Base-by-base conservation (phyloP, 2,113 vertebrate species). In the Nicator chloris region DNA sequence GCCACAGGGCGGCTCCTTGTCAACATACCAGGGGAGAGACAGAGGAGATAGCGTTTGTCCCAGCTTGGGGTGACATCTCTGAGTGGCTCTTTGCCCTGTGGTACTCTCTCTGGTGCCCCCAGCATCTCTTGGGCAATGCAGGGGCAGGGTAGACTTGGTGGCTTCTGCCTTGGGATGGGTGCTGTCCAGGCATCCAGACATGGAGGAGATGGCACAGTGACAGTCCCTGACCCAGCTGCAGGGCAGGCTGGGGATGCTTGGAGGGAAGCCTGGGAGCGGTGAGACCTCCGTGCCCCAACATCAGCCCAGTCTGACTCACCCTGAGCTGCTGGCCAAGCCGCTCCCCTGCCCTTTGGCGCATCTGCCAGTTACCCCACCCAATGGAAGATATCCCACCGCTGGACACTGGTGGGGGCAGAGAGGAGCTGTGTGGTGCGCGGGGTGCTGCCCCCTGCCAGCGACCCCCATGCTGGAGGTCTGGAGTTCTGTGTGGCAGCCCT, bases 231-330 rank as follows among this genome's bases (percentile, higher is more conserved):
- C 28, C 27, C 45, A 72, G 80, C 77, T 86, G 68, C 0, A 5
- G 54, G 65, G 51, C 0, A 3, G 57, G 66, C 39, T 10, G 9
- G 37, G 76, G 77, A 92, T 96, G 71, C 77, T 82, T 6, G 2
- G 77, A 88, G 69, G 30, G 35, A 86, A 90, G 95, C 86, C 70
- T 93, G 96, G 92, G 90, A 92, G 78, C 4, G 0, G 49, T 20
- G 19, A 89, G 94, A 94, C 88, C 80, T 96, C 93, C 0, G 5
- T 79, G 92, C 60, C 85, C 91, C 40, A 3, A 37, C 4, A 7
- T 90, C 91, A 88, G 92, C 92, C 53, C 49, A 66, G 89, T 76
- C 40, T 97, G 96, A 97, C 91, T 97, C 97, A 96, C 49, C 14
- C 56, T 2, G 37, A 86, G 47, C 85, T 1, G 51, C 86, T 3